Evolutionary conservation across 1,140 invertebrate species (phyloP), one percentile per base, ranked within the genome.

Genomic region (Colletes gigas): DNA sequence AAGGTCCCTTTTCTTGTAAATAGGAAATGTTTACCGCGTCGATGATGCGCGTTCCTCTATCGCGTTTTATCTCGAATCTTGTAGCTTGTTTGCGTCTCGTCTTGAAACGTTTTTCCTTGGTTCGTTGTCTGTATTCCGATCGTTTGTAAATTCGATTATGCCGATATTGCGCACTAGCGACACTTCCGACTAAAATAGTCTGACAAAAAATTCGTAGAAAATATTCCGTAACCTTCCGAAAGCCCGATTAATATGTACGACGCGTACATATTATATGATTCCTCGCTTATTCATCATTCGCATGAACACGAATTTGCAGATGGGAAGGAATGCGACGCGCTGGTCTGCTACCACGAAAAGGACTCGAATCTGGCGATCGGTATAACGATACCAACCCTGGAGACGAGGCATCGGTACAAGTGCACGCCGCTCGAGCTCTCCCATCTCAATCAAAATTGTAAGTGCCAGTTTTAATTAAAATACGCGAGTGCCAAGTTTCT

Each of bases 311-410:
- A 75, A 63, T 90, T 90, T 90, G 67, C 88, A 94, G 93, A 94
- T 88, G 93, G 93, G 47, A 94, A 92, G 74, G 91, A 93, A 65
- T 93, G 90, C 82, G 93, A 94, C 74, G 93, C 93, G 2, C 81
- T 94, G 60, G 91, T 94, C 7, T 93, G 92, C 78, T 94, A 94
- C 81, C 92, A 93, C 76, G 93, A 93, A 84, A 93, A 92, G 82
- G 93, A 94, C 83, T 86, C 92, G 59, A 91, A 88, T 54, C 83
- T 93, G 69, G 91, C 89, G n/a, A 85, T 92, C 50, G 90, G 90
- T 19, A 91, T 90, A 62, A 81, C 93, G 74, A 89, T 93, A 72
- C 91, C 92, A 7, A 92, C 90, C n/a, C 81, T 94, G 67, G 91
- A 93, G 83, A 89, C 90, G 17, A 92, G 89, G 79, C 88, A 94